Conservation (phyloP, 2,888 invertebrate genomes). For the Neoaliturus tenellus region DNA sequence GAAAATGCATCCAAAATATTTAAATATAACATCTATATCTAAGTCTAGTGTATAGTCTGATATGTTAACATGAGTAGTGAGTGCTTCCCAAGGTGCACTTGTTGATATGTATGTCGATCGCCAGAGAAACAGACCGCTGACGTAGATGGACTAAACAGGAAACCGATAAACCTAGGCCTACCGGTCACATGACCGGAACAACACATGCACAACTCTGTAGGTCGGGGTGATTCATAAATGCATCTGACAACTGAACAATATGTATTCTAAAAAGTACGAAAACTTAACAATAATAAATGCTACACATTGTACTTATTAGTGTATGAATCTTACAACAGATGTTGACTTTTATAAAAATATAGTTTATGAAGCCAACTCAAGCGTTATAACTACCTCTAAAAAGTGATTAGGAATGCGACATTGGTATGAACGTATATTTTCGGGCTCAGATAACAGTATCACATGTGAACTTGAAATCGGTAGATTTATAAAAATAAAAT, state of each 20-base stretch:
- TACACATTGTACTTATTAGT: constrained; percentile 32
- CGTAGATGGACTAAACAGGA: neutral
- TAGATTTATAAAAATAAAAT: neutral
- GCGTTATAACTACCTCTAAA: neutral
- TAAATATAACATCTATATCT: constrained; percentile 52
- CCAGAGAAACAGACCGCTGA: neutral
- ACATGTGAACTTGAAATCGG: neutral
- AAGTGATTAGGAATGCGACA: too few species aligned
- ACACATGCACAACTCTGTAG: neutral
- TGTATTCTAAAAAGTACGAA: constrained; percentile 23
- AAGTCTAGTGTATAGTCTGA: constrained; percentile 52
- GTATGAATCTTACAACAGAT: constrained; percentile 5
- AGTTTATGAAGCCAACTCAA: neutral
- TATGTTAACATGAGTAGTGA: constrained; percentile 21
- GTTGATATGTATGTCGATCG: constrained; percentile 21
- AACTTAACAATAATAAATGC: constrained; percentile 40
- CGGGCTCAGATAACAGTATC: neutral
- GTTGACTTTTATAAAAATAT: constrained; percentile 12
- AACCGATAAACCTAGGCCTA: too few species aligned
- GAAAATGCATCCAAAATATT: constrained; percentile 52
- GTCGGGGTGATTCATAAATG: neutral
- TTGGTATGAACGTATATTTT: too few species aligned
- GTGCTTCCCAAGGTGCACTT: constrained; percentile 9
- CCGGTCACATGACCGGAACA: too few species aligned
- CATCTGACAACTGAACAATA: neutral